These are phyloP conservation scores for Trachythela sp. DNA, from an alignment of 64 coral and sea anemone species.

Conservation along the genomic window DNA sequence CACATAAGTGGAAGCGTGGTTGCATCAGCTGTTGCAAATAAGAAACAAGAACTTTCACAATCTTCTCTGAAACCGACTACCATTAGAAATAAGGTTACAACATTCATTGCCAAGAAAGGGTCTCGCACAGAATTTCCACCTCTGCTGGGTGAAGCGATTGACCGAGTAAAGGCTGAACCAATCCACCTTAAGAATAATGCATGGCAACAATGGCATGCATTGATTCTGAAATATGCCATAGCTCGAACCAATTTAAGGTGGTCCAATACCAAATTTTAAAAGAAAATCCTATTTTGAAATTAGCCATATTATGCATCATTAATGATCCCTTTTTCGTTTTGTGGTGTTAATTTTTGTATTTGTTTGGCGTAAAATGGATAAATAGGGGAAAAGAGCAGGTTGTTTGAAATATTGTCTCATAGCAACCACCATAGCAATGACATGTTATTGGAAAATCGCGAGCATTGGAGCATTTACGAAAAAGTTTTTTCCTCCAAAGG, in stretches of 20 bases:
- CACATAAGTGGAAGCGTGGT: slow-evolving; percentile 16
- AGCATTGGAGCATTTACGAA: too few species aligned
- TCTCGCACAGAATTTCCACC: slow-evolving; percentile 6
- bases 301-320: too few species aligned
- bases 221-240: slow-evolving; percentile 36
- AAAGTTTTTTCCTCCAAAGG: too few species aligned
- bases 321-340: too few species aligned
- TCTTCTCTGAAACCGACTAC: neutral
- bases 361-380: too few species aligned
- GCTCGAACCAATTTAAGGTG: neutral
- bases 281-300: too few species aligned
- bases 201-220: slow-evolving; percentile 31
- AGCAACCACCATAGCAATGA: too few species aligned
- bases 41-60: slow-evolving; percentile 17
- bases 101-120: slow-evolving; percentile 7
- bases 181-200: slow-evolving; percentile 44
- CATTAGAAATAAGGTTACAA: slow-evolving; percentile 31
- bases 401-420: too few species aligned
- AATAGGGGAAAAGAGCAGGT: too few species aligned
- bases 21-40: neutral
- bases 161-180: slow-evolving; percentile 23
- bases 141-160: slow-evolving; percentile 29
- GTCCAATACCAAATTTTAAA: too few species aligned
- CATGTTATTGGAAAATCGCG: too few species aligned
- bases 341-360: too few species aligned